Evolutionary conservation across 2,113 vertebrate genomes (phyloP).

Genomic region (Falcunculus frontatus): DNA sequence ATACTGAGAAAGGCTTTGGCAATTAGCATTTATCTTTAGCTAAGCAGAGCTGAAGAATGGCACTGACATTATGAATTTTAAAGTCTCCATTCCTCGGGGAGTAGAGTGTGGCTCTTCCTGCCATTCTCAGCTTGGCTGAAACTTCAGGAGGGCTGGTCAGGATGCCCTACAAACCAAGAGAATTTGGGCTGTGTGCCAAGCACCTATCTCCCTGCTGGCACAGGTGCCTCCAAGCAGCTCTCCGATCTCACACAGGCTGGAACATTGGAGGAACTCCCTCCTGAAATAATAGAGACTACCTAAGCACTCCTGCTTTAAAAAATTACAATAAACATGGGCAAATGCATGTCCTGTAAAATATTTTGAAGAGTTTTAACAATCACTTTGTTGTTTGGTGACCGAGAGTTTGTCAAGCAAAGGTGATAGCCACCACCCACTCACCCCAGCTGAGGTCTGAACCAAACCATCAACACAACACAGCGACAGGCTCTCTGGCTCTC

Average conservation of each 20-base stretch:
- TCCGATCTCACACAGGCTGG: fast-evolving
- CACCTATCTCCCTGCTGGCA: fast-evolving
- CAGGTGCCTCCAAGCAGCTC: neutral
- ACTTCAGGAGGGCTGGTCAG: neutral
- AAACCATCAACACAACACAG: neutral
- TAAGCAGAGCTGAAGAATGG: neutral
- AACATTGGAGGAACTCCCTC: neutral
- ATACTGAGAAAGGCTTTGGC: neutral
- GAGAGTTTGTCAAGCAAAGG: neutral
- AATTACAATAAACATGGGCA: neutral
- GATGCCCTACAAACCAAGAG: neutral
- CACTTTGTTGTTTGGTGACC: neutral
- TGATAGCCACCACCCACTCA: neutral
- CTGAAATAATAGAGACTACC: neutral
- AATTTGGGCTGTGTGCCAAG: neutral
- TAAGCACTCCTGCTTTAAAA: neutral
- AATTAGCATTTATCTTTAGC: neutral
- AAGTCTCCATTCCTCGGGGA: neutral
- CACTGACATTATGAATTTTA: neutral
- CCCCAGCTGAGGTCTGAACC: neutral
- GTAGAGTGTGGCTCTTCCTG: neutral
- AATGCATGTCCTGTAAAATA: neutral
- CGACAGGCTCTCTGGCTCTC: neutral
- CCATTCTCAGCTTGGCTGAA: neutral
- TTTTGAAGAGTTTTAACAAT: neutral